These are phyloP conservation scores for Melanotaenia boesemani DNA, from an alignment of 2,797 vertebrate species.

Conservation along the genomic window DNA sequence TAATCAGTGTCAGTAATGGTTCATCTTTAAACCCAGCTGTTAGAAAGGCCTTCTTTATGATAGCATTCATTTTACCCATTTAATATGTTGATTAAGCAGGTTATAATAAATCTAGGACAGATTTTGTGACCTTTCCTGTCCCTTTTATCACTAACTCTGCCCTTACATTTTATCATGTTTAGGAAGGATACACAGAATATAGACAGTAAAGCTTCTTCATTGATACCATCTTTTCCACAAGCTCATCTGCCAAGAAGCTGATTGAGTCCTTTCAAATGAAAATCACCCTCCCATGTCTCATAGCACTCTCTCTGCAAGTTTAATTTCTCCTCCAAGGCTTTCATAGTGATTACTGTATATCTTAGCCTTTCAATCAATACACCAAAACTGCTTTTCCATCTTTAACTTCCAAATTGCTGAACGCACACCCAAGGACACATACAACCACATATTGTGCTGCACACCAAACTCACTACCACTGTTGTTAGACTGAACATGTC, in stretches of 20 bases:
- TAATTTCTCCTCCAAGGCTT: constrained; percentile 71
- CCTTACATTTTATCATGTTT: background rate
- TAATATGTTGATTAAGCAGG: background rate
- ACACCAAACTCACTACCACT: background rate
- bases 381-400: constrained; percentile 36
- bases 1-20: no score
- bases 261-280: constrained; percentile 63
- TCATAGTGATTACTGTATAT: constrained; percentile 72
- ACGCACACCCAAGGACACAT: constrained; percentile 18
- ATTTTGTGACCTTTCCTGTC: background rate
- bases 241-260: constrained; percentile 63
- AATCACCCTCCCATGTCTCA: constrained; percentile 47
- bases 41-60: background rate
- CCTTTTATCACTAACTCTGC: background rate
- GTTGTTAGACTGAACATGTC: constrained; percentile 21
- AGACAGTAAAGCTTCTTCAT: constrained; percentile 34
- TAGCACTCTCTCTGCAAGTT: constrained; percentile 36
- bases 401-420: constrained; percentile 46
- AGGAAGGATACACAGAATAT: constrained; percentile 22
- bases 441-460: constrained; percentile 1
- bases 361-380: constrained; percentile 67
- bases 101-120: background rate
- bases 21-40: no score
- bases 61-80: background rate
- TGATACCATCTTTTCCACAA: constrained; percentile 50